Conservation (phyloP, 2,113 vertebrate genomes). For the Aegypius monachus region DNA sequence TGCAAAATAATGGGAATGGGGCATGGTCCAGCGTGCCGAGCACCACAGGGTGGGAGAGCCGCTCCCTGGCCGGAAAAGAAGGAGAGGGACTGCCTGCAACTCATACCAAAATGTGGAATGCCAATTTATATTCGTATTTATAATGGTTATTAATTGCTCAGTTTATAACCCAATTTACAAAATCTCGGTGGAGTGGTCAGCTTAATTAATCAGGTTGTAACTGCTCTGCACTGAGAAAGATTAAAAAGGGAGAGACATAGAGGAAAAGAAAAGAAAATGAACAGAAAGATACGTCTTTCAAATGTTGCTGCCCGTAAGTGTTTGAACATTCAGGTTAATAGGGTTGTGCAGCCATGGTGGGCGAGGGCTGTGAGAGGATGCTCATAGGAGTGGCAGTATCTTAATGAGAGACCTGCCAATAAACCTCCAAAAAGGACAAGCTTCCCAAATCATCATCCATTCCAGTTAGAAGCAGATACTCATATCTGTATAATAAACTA, state of each 20-base stretch:
- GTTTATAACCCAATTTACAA: background rate
- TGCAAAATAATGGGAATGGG: rapidly evolving
- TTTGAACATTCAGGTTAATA: rapidly evolving
- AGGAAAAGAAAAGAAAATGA: background rate
- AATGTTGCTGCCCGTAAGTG: rapidly evolving
- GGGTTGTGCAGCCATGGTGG: background rate
- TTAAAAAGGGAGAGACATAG: background rate
- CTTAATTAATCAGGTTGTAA: background rate
- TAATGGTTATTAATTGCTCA: background rate
- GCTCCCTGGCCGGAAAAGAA: rapidly evolving
- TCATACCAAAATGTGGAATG: rapidly evolving
- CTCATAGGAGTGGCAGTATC: rapidly evolving
- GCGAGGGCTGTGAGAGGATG: rapidly evolving
- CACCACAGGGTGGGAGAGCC: rapidly evolving
- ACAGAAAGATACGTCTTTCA: rapidly evolving
- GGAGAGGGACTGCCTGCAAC: background rate
- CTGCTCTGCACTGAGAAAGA: background rate
- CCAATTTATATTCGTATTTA: rapidly evolving
- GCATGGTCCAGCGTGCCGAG: background rate
- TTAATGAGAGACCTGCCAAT: background rate
- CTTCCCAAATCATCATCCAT: background rate
- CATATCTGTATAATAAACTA: background rate
- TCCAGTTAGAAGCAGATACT: background rate
- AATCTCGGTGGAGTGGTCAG: background rate
- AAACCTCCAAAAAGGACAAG: background rate